Conservation (phyloP, 2,113 vertebrate genomes). For the Daubentonia madagascariensis region DNA sequence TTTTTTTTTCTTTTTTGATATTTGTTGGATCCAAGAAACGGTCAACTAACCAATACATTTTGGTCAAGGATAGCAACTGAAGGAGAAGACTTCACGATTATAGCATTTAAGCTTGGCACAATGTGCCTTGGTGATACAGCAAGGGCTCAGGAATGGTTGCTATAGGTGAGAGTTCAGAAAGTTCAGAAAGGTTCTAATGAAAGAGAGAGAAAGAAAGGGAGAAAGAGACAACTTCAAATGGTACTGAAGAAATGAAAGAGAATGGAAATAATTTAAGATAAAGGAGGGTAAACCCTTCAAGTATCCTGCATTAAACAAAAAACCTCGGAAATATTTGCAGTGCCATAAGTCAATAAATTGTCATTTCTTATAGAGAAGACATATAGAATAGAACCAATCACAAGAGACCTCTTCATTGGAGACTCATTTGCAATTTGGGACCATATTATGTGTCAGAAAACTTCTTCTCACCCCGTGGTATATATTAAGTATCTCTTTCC, state of each 20-base stretch:
- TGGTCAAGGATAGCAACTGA: neutral
- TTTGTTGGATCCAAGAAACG: conserved; percentile 66
- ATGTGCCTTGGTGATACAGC: neutral
- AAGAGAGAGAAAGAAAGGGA: neutral
- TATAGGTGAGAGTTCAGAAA: neutral
- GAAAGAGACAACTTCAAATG: neutral
- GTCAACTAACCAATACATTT: neutral
- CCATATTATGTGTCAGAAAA: neutral
- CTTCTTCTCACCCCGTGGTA: neutral
- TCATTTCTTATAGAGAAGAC: neutral
- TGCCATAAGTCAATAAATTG: neutral
- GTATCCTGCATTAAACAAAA: neutral
- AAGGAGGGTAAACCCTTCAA: neutral
- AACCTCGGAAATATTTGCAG: neutral
- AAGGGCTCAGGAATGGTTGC: neutral
- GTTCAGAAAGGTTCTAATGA: neutral
- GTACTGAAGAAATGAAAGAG: conserved; percentile 17
- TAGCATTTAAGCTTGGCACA: neutral
- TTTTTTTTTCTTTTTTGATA: neutral
- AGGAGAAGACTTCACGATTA: neutral
- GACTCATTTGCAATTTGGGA: neutral
- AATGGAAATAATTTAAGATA: neutral
- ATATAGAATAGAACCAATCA: neutral
- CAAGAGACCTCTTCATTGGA: neutral
- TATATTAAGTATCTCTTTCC: neutral